These are phyloP conservation scores for Macrophya alboannulata DNA, from an alignment of 2,888 invertebrate genomes.

Conservation along the genomic window DNA sequence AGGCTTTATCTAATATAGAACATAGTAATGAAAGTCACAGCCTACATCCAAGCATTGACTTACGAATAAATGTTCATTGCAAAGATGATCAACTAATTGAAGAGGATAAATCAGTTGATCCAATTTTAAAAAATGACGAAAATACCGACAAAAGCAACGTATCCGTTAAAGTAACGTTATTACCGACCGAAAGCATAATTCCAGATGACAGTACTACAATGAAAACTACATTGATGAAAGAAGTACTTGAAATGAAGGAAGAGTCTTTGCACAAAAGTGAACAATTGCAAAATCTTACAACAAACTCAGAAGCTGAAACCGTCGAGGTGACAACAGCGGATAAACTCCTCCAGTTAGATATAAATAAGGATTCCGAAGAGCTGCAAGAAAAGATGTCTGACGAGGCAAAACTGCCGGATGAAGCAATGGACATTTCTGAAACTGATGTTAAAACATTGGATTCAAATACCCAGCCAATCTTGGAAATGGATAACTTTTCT, in stretches of 20 bases:
- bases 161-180: background rate
- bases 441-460: background rate
- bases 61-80: background rate
- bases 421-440: conserved; percentile 37
- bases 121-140: background rate
- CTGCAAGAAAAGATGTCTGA: background rate
- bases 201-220: background rate
- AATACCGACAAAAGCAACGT: background rate
- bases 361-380: background rate
- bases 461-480: background rate
- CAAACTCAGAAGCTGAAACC: background rate
- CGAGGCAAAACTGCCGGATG: background rate
- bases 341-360: background rate
- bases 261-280: background rate
- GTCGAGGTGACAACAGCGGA: background rate
- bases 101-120: background rate
- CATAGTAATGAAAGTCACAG: background rate
- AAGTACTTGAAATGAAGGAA: conserved; percentile 1
- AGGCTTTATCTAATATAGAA: background rate
- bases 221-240: background rate
- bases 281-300: background rate
- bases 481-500: background rate
- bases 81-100: background rate
- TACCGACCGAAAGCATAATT: background rate
- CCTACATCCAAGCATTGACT: background rate